Base-by-base conservation (phyloP, 2,113 vertebrate genomes). In the Sorex fumeus region DNA sequence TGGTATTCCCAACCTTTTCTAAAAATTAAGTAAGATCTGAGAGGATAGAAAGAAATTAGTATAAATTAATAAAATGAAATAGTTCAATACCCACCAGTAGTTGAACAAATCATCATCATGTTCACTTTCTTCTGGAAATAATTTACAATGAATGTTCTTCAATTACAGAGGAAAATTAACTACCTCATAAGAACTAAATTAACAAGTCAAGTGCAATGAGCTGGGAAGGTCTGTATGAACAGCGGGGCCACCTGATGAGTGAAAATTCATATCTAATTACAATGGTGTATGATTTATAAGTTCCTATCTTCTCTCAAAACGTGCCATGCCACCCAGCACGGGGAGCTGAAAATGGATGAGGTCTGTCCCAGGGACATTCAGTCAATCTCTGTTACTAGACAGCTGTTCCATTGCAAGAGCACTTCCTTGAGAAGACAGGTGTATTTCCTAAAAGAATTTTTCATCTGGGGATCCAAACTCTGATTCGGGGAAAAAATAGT, bases 271-370 rank as follows among this genome's bases (percentile, higher is more conserved):
- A 64, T 94, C 96, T 97, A 96, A 96, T 98, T 97, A 93, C 64
- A 93, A 69, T 87, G 85, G 78, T 96, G 77, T 97, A 95, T 97
- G 97, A 98, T 98, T 98, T 97, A 97, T 96, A 93, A 94, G 77
- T 77, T 57, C 84, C 36, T 8, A 30, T 66, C 40, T 62, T 87
- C 64, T 64, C 93, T 97, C 40, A 88, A 69, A 66, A 91, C 85
- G 60, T 45, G n/a, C 28, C 57, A 53, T 19, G 32, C 6, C 28
- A 47, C 86, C 67, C n/a, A 72, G 27, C 19, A 57, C 66, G 83
- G 71, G 6, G 6, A 67, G 50, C 81, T 13, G 13, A 9, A 50
- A 2, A 50, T 50, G 47, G 47, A 50, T 13, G 13, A 9, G 13
- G 10, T 50, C 47, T 50, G 9, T 5, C 47, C 47, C 10, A 50